phyloP scores from a whole-genome alignment of 2,797 vertebrate genomes.

The Nyctibius grandis region DNA sequence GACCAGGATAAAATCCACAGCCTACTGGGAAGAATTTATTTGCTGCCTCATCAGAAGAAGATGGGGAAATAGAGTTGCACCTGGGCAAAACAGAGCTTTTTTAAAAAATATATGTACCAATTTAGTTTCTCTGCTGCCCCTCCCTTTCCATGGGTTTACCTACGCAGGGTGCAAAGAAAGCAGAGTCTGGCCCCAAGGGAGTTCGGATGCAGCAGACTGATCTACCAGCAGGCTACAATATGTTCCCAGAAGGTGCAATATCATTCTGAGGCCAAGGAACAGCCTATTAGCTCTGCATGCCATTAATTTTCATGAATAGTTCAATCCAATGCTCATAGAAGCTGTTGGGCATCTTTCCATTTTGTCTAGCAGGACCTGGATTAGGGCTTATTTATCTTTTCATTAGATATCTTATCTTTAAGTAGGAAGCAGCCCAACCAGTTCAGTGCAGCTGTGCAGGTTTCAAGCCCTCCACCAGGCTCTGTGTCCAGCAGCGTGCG shows the following conservation, averaged over 20 bases:
- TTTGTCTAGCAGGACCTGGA: conserved; percentile 10
- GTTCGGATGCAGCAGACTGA: conserved; percentile 36
- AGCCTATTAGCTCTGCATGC: conserved; percentile 52
- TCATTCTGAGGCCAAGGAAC: conserved; percentile 39
- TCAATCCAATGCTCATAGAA: conserved; percentile 24
- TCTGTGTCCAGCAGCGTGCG: not conserved
- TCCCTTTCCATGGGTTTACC: not conserved
- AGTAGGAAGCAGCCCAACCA: not conserved
- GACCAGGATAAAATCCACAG: not conserved
- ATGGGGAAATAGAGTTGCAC: not conserved
- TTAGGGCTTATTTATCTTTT: conserved; percentile 27
- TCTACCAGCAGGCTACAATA: conserved; percentile 41
- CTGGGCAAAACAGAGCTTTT: not conserved
- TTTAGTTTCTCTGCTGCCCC: not conserved
- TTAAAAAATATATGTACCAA: not conserved
- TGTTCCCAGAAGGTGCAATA: conserved; percentile 43
- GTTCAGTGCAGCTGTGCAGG: not conserved
- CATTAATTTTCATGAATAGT: conserved; percentile 44
- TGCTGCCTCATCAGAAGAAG: not conserved
- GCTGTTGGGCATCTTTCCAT: conserved; percentile 37
- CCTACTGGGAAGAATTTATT: not conserved
- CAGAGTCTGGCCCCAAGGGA: not conserved
- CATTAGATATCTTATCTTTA: not conserved
- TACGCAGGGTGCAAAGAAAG: not conserved
- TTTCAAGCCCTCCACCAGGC: not conserved